A percentile compares a stretch with the other conserved stretches of the same genome.
Evolutionary conservation across 2,113 vertebrate genomes (phyloP).

Genomic region (Pelvicachromis taeniatus): DNA sequence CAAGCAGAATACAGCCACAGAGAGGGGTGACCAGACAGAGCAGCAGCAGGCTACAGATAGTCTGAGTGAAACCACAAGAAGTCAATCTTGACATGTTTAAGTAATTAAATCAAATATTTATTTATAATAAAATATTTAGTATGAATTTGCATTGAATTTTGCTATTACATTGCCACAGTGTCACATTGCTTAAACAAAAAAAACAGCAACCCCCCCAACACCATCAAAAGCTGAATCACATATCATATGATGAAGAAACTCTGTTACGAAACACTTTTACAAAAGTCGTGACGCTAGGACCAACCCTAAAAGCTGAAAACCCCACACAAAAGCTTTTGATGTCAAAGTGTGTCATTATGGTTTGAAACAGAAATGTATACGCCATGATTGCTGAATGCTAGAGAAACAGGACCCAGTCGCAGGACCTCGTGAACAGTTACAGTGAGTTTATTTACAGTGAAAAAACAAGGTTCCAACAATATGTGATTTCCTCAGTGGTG

Average conservation of each 20-base stretch:
- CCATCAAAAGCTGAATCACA: background rate
- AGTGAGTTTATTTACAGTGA: background rate
- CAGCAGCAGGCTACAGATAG: background rate
- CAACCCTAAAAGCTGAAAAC: background rate
- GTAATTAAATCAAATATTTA: background rate
- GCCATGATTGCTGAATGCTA: background rate
- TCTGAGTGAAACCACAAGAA: background rate
- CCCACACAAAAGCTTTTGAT: background rate
- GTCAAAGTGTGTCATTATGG: background rate
- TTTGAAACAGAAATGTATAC: background rate
- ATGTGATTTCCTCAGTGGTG: background rate
- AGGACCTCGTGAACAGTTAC: rapidly evolving
- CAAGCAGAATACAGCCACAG: background rate
- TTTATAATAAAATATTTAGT: background rate
- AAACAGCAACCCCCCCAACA: background rate
- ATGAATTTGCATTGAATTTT: background rate
- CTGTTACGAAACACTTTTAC: background rate
- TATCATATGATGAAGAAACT: background rate
- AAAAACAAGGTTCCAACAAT: background rate
- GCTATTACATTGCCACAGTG: background rate
- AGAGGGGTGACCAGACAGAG: background rate
- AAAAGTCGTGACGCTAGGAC: background rate
- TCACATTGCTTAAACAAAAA: background rate
- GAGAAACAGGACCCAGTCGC: background rate
- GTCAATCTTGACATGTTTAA: background rate